Base-by-base conservation (phyloP, 2,113 vertebrate species). In the Tyrannus savana region DNA sequence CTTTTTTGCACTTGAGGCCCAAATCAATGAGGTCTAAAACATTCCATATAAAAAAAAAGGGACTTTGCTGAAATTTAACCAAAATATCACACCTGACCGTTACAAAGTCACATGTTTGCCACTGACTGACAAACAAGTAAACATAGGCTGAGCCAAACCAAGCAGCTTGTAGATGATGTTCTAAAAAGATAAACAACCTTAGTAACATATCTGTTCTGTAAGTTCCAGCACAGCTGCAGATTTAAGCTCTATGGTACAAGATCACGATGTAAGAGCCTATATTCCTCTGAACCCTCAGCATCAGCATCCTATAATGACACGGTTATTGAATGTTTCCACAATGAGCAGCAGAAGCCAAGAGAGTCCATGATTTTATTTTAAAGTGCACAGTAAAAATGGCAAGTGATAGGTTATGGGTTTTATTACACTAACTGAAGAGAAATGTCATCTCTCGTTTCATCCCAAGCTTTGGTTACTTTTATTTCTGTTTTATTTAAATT, bases 301-400 rank as follows among this genome's bases (percentile, higher is more conserved):
- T 58, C 87, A 82, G 67, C 30, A 66, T 90, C 39, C 67, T 67
- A 25, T 47, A 89, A 78, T 14, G 53, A 73, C 53, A 87, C 6
- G 22, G 69, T 58, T 84, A 87, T 60, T 76, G 58, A 82, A 87
- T 46, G 37, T 66, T 91, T 96, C 91, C 89, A 94, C 87, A 77
- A 91, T 91, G 59, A 95, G 58, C 41, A 79, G 53, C 3, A 85
- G 37, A 69, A 96, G 50, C 39, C 55, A 82, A 75, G 13, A 73
- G 37, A 85, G n/a, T 87, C 12, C 1, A 16, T 21, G 37, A 14
- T 71, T 74, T 84, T 49, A 42, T 74, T 94, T 85, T 64, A 83
- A 76, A 89, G 52, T 41, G 16, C 39, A 73, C 21, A 79, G 30
- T 93, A 93, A 86, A 87, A 80, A 49, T 52, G 14, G 25, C 63